Base-by-base conservation (phyloP, 2,888 invertebrate genomes). In the Cistogaster globosa region DNA sequence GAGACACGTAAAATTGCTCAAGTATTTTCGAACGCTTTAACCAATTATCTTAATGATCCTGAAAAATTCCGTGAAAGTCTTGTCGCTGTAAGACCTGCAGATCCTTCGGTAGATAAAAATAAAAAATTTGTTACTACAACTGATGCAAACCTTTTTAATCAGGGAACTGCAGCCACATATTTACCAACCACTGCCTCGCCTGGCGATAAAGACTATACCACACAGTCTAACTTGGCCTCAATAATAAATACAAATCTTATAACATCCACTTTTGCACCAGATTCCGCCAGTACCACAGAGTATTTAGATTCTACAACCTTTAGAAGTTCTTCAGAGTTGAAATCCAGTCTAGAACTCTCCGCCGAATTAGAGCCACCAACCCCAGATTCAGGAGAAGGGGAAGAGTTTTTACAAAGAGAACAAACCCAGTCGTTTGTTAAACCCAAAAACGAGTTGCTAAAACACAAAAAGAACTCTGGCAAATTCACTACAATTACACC, bases 31-130 rank as follows among this genome's bases (percentile, higher is more conserved):
- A 95, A 96, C 89, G 97, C 97, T 0, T 92, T 97, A 18, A 96
- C 96, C 1, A 96, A 96, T 0, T 97, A 97, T 88, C 93, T 97
- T 6, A 96, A 97, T 91, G 96, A 97, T 91, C 97, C 97, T 0
- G 95, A 95, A n/a, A 95, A 95, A 72, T 97, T 97, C 88, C 95
- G 96, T 87, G 95, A 95, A 89, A 95, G 95, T 22, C 91, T 97
- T 22, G 95, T 96, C 9, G 95, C 96, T 87, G 95, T 96, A 1
- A 93, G 97, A 89, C 97, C 97, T 0, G 97, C 96, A 0, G 96
- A 96, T 88, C 96, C 96, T 0, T 94, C 96, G 20, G 86, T 89
- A 1, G 91, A 92, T n/a, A 93, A 93, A 82, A 86, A 89, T 60
- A 88, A 89, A 14, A 88, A 86, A 51, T 86, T 88, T 0, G 87